Conservation (phyloP, 64 coral and sea anemone genomes). For the Exaiptasia diaphana region DNA sequence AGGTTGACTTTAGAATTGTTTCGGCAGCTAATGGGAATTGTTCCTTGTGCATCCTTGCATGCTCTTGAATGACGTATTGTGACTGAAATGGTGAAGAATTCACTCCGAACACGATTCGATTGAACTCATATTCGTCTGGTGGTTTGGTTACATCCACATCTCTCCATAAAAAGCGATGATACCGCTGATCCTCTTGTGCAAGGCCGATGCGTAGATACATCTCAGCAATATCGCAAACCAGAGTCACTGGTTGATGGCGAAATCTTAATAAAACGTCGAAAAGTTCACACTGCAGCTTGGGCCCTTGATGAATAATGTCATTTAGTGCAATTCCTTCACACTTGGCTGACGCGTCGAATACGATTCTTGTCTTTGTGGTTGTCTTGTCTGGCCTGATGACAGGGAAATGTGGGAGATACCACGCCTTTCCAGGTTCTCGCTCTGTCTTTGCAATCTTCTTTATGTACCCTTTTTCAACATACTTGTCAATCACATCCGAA, state of each 20-base stretch:
- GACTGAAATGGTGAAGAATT: constrained; percentile 56
- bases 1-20: constrained; percentile 63
- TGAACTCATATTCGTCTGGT: constrained; percentile 51
- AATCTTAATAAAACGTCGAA: constrained; percentile 35
- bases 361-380: constrained; percentile 11
- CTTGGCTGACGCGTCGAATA: constrained; percentile 25
- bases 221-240: constrained; percentile 34
- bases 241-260: constrained; percentile 14
- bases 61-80: constrained; percentile 59
- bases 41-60: constrained; percentile 45
- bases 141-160: constrained; percentile 4
- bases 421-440: neutral
- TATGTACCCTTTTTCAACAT: constrained; percentile 62
- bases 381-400: constrained; percentile 12
- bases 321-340: constrained; percentile 23
- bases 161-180: constrained; percentile 35
- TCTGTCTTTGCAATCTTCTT: constrained; percentile 24
- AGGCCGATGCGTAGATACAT: constrained; percentile 38
- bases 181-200: neutral
- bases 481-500: constrained; percentile 29
- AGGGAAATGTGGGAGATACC: constrained; percentile 34
- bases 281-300: constrained; percentile 19
- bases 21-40: constrained; percentile 64
- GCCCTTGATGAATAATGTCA: constrained; percentile 20
- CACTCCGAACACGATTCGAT: constrained; percentile 50